Percentiles rank a stretch among this genome's conserved stretches.
phyloP scores from a whole-genome alignment of 2,797 vertebrate species.

The Sebastes flavidus region DNA sequence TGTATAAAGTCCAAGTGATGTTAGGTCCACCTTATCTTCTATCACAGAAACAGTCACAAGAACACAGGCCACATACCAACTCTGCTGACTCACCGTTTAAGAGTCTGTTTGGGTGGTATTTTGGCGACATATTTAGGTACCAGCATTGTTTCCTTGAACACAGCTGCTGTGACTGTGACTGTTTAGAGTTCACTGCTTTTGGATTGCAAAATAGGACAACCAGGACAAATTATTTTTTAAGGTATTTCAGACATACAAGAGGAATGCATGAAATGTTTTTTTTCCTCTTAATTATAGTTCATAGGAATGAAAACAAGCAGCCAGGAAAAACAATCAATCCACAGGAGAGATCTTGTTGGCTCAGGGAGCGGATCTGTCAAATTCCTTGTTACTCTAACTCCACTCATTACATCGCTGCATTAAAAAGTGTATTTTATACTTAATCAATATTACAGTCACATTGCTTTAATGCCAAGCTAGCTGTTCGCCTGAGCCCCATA shows the following conservation, averaged over 20 bases:
- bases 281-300: not conserved
- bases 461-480: not conserved
- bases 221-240: not conserved
- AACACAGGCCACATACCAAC: not conserved
- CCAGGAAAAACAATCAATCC: not conserved
- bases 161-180: constrained; percentile 11
- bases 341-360: not conserved
- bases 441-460: constrained; percentile 10
- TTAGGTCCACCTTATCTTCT: not conserved
- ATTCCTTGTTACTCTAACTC: constrained; percentile 6
- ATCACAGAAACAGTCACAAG: not conserved
- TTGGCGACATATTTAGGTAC: constrained; percentile 3
- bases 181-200: not conserved
- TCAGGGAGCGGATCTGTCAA: not conserved
- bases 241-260: not conserved
- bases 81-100: constrained; percentile 12
- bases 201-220: constrained; percentile 10
- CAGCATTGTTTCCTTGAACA: constrained; percentile 5
- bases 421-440: not conserved
- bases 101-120: constrained; percentile 4
- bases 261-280: not conserved
- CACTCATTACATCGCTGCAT: not conserved
- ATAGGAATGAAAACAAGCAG: not conserved
- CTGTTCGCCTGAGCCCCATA: not conserved
- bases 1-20: not conserved